Evolutionary conservation across 2,888 invertebrate species (phyloP).

Genomic region (Lucinisca nassula): DNA sequence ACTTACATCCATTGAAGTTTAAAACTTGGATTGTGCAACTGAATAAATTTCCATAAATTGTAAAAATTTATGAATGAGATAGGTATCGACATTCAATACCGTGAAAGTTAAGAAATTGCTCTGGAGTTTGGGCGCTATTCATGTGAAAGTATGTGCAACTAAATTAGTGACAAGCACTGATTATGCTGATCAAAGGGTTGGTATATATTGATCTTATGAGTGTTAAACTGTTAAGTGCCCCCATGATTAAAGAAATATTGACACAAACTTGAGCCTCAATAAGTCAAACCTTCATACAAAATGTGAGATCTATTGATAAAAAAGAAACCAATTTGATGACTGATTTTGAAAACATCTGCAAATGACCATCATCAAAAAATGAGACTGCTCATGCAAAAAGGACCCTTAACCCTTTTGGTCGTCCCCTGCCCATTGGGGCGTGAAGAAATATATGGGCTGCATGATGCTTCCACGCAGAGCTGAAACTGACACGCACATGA

Average conservation of each 20-base stretch:
- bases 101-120: neutral
- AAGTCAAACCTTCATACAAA: neutral
- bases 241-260: neutral
- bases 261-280: neutral
- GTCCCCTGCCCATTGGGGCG: too few relatives aligned
- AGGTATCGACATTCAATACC: neutral
- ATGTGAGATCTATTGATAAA: neutral
- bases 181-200: neutral
- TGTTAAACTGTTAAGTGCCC: neutral
- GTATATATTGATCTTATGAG: neutral
- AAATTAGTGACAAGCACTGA: conserved; percentile 7
- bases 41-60: conserved; percentile 7
- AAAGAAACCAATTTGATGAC: neutral
- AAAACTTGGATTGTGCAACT: neutral
- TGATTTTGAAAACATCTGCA: too few relatives aligned
- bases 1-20: neutral
- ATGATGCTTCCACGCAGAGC: too few relatives aligned
- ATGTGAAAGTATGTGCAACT: neutral
- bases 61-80: neutral
- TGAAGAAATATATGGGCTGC: too few relatives aligned
- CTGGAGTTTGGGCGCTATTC: neutral
- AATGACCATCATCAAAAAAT: too few relatives aligned
- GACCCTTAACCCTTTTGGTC: too few relatives aligned
- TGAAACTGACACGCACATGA: too few relatives aligned
- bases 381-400: too few relatives aligned